These are phyloP conservation scores for Cheumatopsyche charites DNA, from an alignment of 1,140 invertebrate species.

Conservation along the genomic window DNA sequence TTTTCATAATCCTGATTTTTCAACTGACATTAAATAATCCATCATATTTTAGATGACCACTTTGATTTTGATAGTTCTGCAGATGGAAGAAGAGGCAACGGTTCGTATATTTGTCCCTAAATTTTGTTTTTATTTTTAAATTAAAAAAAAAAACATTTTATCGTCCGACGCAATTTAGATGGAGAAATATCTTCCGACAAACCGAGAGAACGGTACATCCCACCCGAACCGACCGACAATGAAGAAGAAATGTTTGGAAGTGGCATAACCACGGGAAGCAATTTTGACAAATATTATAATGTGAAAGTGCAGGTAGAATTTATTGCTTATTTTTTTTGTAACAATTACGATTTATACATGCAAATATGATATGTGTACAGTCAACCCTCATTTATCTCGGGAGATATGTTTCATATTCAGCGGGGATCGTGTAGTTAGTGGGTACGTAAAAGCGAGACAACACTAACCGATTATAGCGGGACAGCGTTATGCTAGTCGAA, in stretches of 20 bases:
- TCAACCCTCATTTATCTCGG: too few relatives aligned
- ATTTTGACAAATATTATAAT: constrained; percentile 86
- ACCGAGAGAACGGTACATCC: constrained; percentile 76
- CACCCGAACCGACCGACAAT: constrained; percentile 74
- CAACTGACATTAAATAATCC: not conserved
- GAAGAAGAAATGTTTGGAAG: constrained; percentile 74
- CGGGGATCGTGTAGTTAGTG: too few relatives aligned
- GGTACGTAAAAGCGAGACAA: too few relatives aligned
- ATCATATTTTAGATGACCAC: not conserved
- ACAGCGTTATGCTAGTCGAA: too few relatives aligned
- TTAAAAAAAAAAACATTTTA: too few relatives aligned
- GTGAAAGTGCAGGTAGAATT: constrained; percentile 77
- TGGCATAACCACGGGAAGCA: constrained; percentile 79
- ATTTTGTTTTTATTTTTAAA: too few relatives aligned
- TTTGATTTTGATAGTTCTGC: constrained; percentile 45
- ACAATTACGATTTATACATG: not conserved
- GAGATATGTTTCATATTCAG: too few relatives aligned
- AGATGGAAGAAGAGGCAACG: constrained; percentile 14
- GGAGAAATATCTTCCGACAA: constrained; percentile 55
- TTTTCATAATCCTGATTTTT: not conserved
- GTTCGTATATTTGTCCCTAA: too few relatives aligned
- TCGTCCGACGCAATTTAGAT: too few relatives aligned
- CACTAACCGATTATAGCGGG: too few relatives aligned
- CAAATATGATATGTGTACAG: not conserved
- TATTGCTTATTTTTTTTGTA: not conserved